A percentile compares a stretch with the other conserved stretches of the same genome.
phyloP scores from a whole-genome alignment of 2,113 vertebrate species.

The Tychaedon coryphoeus region DNA sequence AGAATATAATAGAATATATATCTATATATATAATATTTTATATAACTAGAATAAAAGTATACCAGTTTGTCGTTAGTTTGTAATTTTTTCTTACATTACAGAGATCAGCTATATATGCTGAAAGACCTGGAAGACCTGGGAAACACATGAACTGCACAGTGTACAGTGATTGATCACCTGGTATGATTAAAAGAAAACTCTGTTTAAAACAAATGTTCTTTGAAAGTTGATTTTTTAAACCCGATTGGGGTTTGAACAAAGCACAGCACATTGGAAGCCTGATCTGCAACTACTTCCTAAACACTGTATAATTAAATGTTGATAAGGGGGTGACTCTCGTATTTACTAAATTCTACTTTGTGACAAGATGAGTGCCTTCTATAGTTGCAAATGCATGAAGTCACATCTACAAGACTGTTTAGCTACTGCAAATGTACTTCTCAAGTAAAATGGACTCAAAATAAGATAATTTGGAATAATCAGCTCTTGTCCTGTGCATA shows the following conservation, averaged over 20 bases:
- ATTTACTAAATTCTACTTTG: not conserved
- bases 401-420: not conserved
- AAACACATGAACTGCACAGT: not conserved
- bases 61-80: not conserved
- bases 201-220: not conserved
- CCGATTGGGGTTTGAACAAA: not conserved
- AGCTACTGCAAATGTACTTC: not conserved
- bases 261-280: not conserved
- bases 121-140: not conserved
- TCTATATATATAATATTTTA: not conserved
- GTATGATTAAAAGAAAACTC: not conserved
- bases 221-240: not conserved
- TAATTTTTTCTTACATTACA: not conserved
- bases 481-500: not conserved
- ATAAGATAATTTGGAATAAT: not conserved
- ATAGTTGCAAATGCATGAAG: not conserved
- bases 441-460: not conserved
- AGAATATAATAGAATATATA: too few species aligned
- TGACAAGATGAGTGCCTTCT: not conserved
- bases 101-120: not conserved
- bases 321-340: not conserved
- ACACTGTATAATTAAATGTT: not conserved
- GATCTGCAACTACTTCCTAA: not conserved
- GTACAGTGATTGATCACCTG: not conserved
- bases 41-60: not conserved